These are phyloP conservation scores for Bombus consobrinus DNA, from an alignment of 1,140 invertebrate species.

Conservation along the genomic window DNA sequence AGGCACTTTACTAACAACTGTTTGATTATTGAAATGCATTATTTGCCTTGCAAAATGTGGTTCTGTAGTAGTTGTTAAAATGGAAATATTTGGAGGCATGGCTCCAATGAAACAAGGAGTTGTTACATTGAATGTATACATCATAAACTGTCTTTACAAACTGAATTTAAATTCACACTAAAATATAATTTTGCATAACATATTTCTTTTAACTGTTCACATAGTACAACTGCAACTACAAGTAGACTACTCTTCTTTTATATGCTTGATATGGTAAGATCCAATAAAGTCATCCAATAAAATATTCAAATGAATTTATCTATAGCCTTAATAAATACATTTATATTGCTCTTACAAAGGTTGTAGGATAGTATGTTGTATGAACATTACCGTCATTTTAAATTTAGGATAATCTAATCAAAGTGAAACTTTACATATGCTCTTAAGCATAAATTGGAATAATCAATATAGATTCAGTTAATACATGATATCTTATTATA, in stretches of 20 bases:
- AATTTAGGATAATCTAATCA: constrained; percentile 54
- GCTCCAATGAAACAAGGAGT: background rate
- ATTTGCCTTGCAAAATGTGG: constrained; percentile 50
- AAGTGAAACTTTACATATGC: constrained; percentile 54
- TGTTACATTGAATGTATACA: constrained; percentile 5
- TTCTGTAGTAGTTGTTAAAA: constrained; percentile 1
- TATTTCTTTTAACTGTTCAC: background rate
- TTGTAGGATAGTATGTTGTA: background rate
- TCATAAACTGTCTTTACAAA: background rate
- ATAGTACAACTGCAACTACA: constrained; percentile 14
- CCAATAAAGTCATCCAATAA: constrained; percentile 76
- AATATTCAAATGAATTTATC: constrained; percentile 72
- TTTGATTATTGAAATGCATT: constrained; percentile 83
- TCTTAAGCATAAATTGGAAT: constrained; percentile 37
- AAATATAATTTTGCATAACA: background rate
- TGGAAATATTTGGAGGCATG: background rate
- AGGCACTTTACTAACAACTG: constrained; percentile 88
- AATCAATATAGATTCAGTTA: constrained; percentile 29
- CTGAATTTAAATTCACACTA: constrained; percentile 10
- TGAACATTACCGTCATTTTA: constrained; percentile 51
- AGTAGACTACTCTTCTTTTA: constrained; percentile 31
- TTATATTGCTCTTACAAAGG: constrained; percentile 9
- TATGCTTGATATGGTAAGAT: constrained; percentile 37
- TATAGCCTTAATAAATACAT: constrained; percentile 30
- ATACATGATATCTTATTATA: background rate